Conservation (phyloP, 2,113 vertebrate genomes). For the Daboia siamensis region DNA sequence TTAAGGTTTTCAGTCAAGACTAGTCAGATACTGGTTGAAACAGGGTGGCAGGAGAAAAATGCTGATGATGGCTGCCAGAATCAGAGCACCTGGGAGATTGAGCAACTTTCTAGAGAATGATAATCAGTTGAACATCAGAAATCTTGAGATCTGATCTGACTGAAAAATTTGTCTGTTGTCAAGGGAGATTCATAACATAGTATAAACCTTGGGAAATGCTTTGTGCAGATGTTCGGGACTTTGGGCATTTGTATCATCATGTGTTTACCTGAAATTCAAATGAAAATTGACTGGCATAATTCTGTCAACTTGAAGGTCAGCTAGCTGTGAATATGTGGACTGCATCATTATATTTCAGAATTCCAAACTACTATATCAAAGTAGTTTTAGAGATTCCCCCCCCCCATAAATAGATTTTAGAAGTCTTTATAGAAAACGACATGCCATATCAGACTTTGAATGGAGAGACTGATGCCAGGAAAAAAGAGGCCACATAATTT, state of each 20-base stretch:
- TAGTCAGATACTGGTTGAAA: constrained; percentile 35
- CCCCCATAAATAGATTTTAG: neutral
- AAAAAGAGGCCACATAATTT: neutral
- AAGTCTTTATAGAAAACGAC: neutral
- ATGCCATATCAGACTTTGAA: neutral
- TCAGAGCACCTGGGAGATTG: neutral
- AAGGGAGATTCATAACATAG: accelerated
- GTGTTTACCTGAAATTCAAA: constrained; percentile 1
- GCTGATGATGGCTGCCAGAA: constrained; percentile 39
- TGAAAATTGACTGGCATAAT: neutral
- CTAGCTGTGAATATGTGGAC: neutral
- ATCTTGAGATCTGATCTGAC: neutral
- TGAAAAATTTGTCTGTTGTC: neutral
- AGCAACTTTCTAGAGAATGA: constrained; percentile 19
- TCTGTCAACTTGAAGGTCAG: neutral
- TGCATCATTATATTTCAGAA: neutral
- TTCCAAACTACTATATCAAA: neutral
- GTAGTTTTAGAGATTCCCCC: neutral
- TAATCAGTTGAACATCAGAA: neutral
- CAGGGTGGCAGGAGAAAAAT: neutral
- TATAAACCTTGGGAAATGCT: neutral
- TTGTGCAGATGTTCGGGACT: neutral
- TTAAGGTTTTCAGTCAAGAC: constrained; percentile 58
- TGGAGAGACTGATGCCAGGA: neutral
- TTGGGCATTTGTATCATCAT: neutral